A percentile compares a stretch with the other conserved stretches of the same genome.
phyloP scores from a whole-genome alignment of 2,113 vertebrate species.

The Melanostigma gelatinosum region DNA sequence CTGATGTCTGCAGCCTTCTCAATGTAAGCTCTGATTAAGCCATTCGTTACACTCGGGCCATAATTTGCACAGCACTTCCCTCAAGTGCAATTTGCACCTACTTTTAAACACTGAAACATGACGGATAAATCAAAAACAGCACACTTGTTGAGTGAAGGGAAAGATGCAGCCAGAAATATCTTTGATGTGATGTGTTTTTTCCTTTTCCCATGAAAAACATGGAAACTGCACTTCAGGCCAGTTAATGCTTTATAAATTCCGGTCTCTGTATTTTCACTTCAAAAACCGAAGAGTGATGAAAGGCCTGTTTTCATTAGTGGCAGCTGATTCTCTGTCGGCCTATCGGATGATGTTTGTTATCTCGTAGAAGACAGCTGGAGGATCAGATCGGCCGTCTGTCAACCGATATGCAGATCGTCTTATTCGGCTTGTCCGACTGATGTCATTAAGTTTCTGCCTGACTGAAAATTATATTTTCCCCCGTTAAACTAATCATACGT shows the following conservation, averaged over 20 bases:
- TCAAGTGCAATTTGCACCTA: conserved; percentile 48
- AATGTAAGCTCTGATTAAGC: conserved; percentile 54
- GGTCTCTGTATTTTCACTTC: conserved; percentile 19
- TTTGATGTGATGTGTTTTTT: conserved; percentile 44
- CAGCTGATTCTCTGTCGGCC: conserved; percentile 14
- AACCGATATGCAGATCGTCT: conserved; percentile 21
- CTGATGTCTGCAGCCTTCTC: conserved; percentile 47
- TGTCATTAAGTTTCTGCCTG: conserved; percentile 4
- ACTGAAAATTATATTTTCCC: neutral
- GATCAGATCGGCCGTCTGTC: conserved; percentile 36
- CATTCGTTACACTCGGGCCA: conserved; percentile 49
- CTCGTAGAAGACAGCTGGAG: conserved; percentile 18
- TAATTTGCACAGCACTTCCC: conserved; percentile 55
- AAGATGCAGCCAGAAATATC: conserved; percentile 30
- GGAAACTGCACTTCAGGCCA: conserved; percentile 21
- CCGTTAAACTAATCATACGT: neutral
- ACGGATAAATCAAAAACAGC: conserved; percentile 38
- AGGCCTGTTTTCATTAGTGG: conserved; percentile 29
- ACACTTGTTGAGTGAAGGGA: conserved; percentile 19
- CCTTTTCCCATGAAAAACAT: conserved; percentile 28
- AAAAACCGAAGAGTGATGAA: conserved; percentile 23
- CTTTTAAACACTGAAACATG: conserved; percentile 40
- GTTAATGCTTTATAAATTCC: conserved; percentile 31
- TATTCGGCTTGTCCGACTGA: conserved; percentile 17
- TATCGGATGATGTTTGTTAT: conserved; percentile 49